Base-by-base conservation (phyloP, 2,113 vertebrate species). In the Geothlypis trichas region DNA sequence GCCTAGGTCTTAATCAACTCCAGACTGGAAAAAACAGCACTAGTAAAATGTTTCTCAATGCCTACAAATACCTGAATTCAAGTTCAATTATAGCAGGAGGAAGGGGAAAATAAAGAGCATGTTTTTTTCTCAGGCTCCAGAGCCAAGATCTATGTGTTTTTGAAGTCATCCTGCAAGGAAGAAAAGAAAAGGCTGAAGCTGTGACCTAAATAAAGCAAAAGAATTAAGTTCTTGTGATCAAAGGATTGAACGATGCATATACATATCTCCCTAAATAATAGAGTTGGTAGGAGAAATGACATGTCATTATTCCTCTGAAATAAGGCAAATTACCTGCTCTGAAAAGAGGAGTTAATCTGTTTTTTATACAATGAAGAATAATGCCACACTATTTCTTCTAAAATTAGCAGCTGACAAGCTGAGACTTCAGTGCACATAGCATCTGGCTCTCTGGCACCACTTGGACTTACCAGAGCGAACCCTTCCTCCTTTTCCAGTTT, bases 121-220 rank as follows among this genome's bases (percentile, higher is more conserved):
- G 2, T 17, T 26, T 84, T 51, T 41, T 51, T n/a, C 39, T 89
- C 46, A 75, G 49, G 58, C 62, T 95, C 26, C 33, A 69, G 59
- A 88, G 90, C 85, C 75, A 94, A 93, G 63, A 94, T 81, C 46
- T 95, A 42, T 14, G 47, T 95, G 67, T 47, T 89, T 95, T 61
- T 88, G 30, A 94, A 96, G 87, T 88, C 82, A 91, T 93, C 74
- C 44, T 87, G 68, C n/a, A 79, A 79, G 54, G 57, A 95, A 84
- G 57, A 87, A 90, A 95, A 83, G 72, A 89, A 87, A 93, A 95
- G 35, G 66, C 81, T 89, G 91, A 94, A 94, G 51, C 87, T 80
- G 75, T 94, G 80, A 95, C 90, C 95, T 96, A 96, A 93, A 96
- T 88, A 96, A 88, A 93, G 79, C 63, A 88, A 62, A 95, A 88